phyloP scores from a whole-genome alignment of 2,797 vertebrate genomes.

The Cossypha caffra region DNA sequence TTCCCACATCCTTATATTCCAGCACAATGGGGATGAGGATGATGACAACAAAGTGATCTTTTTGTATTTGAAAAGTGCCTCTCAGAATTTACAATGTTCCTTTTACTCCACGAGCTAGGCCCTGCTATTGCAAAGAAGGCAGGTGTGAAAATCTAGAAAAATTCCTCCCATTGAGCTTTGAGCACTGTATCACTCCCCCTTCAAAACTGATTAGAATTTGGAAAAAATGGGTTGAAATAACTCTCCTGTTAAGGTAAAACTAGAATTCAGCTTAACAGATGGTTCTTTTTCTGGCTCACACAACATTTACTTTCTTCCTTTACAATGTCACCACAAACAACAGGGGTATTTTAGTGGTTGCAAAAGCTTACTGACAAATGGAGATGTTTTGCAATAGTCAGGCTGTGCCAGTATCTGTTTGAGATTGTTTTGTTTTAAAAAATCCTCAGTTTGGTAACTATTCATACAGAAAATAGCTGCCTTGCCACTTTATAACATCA shows the following conservation, averaged over 20 bases:
- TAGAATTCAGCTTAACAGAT: neutral
- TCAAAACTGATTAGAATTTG: neutral
- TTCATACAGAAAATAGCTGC: neutral
- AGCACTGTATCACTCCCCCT: neutral
- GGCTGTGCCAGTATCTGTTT: neutral
- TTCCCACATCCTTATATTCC: neutral
- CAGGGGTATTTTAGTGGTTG: neutral
- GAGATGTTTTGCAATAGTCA: neutral
- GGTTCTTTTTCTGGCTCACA: neutral
- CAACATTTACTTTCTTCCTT: neutral
- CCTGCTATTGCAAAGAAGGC: neutral
- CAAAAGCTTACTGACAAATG: conserved; percentile 16
- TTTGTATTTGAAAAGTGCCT: neutral
- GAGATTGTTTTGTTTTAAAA: neutral
- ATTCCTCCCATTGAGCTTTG: neutral
- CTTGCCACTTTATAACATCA: neutral
- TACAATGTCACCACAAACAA: neutral
- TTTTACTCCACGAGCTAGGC: neutral
- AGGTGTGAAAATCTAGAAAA: neutral
- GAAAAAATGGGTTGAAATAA: neutral
- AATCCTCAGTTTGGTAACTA: neutral
- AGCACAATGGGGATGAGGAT: neutral
- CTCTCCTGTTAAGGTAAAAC: neutral
- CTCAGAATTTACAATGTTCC: neutral
- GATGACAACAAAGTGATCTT: neutral